Conservation (phyloP, 2,113 vertebrate species). For the Psammodynastes pulverulentus region DNA sequence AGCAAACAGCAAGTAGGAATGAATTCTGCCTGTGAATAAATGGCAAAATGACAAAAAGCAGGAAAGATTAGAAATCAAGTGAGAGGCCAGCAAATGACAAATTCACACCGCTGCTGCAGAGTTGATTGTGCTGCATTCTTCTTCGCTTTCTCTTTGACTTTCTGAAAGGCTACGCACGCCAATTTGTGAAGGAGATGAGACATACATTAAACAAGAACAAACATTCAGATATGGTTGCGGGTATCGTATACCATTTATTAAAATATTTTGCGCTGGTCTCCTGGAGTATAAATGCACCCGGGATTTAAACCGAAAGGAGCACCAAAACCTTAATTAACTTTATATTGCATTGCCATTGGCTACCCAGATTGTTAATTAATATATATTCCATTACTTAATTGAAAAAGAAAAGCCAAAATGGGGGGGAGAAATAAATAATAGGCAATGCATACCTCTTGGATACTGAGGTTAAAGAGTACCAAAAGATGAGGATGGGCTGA, state of each 20-base stretch:
- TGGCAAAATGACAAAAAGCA: conserved; percentile 38
- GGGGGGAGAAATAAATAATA: neutral
- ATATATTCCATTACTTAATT: neutral
- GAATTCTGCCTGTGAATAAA: conserved; percentile 34
- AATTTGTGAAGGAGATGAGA: neutral
- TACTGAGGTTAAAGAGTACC: neutral
- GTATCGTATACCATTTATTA: neutral
- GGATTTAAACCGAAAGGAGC: neutral
- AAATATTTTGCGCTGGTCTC: neutral
- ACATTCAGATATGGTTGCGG: neutral
- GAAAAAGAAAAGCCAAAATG: neutral
- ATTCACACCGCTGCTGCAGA: conserved; percentile 1
- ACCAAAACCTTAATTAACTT: neutral
- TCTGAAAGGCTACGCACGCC: neutral
- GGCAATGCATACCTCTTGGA: neutral
- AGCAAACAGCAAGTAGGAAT: conserved; percentile 20
- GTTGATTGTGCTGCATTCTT: neutral
- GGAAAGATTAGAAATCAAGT: neutral
- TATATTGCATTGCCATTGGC: neutral
- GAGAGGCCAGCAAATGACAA: neutral
- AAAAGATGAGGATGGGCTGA: neutral
- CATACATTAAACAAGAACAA: neutral
- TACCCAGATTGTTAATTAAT: neutral
- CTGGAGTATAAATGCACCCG: neutral
- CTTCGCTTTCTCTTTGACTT: neutral